phyloP scores from a whole-genome alignment of 2,888 invertebrate species.

The Caenorhabditis doughertyi region DNA sequence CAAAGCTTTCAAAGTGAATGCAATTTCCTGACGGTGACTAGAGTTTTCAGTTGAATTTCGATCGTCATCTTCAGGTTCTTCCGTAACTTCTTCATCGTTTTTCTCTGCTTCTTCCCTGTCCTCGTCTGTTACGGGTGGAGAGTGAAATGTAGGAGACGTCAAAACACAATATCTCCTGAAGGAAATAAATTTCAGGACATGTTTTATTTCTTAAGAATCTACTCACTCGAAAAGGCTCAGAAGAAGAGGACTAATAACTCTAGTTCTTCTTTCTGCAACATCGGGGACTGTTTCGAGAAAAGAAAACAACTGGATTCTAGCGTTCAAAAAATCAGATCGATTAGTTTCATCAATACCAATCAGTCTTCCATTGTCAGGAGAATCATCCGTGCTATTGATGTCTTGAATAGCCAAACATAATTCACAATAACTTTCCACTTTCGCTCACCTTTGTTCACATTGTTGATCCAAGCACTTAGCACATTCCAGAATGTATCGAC shows the following conservation, averaged over 20 bases:
- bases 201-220: slow-evolving; percentile 9
- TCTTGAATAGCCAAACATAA: slow-evolving; percentile 12
- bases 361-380: slow-evolving; percentile 30
- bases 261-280: slow-evolving; percentile 90
- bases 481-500: slow-evolving; percentile 83
- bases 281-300: slow-evolving; percentile 86
- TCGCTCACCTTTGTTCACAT: slow-evolving; percentile 83
- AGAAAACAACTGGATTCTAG: slow-evolving; percentile 63
- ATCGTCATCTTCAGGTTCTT: slow-evolving; percentile 68
- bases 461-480: slow-evolving; percentile 70
- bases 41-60: slow-evolving; percentile 42
- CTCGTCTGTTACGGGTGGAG: not conserved
- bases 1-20: slow-evolving; percentile 63
- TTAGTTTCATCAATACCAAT: slow-evolving; percentile 52
- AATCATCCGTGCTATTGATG: slow-evolving; percentile 17
- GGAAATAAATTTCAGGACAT: too few species aligned
- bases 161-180: slow-evolving; percentile 49
- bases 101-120: slow-evolving; percentile 71
- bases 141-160: slow-evolving; percentile 1
- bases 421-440: not conserved
- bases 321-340: slow-evolving; percentile 64
- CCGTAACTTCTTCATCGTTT: slow-evolving; percentile 53
- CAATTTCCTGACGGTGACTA: slow-evolving; percentile 37
- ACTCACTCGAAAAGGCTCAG: slow-evolving; percentile 89
- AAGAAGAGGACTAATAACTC: slow-evolving; percentile 90